A percentile compares a stretch with the other conserved stretches of the same genome.
Conservation (phyloP, 2,888 invertebrate species). For the Flabesymbios commensalis region DNA sequence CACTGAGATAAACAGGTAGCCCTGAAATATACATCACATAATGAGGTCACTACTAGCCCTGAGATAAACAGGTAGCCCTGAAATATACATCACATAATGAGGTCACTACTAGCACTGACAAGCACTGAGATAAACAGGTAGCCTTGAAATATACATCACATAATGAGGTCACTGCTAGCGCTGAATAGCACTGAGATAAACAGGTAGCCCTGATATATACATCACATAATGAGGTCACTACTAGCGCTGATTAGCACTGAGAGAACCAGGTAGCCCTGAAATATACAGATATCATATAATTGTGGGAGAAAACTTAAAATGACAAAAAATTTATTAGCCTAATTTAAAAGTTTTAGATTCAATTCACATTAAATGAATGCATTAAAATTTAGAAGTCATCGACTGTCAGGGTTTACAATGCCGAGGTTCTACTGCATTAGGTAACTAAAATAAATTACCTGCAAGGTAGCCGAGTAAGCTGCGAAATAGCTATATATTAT, state of each 20-base stretch:
- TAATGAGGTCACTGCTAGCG: conserved; percentile 32
- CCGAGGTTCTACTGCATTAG: too few relatives aligned
- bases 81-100: conserved; percentile 73
- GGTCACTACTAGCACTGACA: conserved; percentile 97
- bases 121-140: conserved; percentile 99
- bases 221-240: neutral
- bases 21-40: conserved; percentile 66
- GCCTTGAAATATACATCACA: conserved; percentile 69
- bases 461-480: too few relatives aligned
- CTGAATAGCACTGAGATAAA: neutral
- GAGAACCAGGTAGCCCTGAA: neutral
- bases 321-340: neutral
- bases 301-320: neutral
- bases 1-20: conserved; percentile 98
- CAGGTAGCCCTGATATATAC: neutral
- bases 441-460: too few relatives aligned
- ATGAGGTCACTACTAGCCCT: neutral
- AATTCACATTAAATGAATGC: too few relatives aligned
- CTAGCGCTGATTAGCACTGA: neutral
- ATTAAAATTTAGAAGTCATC: too few relatives aligned
- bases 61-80: neutral
- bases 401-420: too few relatives aligned
- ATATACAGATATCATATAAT: neutral
- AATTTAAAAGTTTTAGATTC: too few relatives aligned
- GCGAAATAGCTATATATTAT: too few relatives aligned